These are phyloP conservation scores for Ormyrus labotus DNA, from an alignment of 2,888 invertebrate genomes.

Conservation along the genomic window DNA sequence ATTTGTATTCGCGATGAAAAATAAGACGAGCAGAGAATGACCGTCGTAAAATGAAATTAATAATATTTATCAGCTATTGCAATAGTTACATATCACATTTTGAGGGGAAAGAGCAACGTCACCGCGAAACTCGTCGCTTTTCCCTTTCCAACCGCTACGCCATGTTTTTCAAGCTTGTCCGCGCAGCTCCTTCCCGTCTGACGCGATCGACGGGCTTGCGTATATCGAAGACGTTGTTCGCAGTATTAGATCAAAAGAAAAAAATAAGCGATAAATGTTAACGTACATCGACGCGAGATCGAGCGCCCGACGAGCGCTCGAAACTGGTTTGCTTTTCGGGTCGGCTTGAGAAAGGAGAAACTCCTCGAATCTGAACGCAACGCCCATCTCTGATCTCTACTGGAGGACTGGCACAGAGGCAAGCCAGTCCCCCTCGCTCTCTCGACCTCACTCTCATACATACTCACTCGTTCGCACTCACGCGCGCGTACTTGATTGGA, in stretches of 20 bases:
- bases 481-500: constrained; percentile 28
- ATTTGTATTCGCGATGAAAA: too few species aligned
- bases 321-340: too few species aligned
- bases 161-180: constrained; percentile 12
- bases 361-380: too few species aligned
- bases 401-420: background rate
- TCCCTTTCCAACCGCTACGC: background rate
- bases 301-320: too few species aligned
- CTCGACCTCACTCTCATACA: too few species aligned
- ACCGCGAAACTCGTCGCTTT: constrained; percentile 6
- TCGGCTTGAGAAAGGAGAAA: too few species aligned
- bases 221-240: too few species aligned
- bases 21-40: too few species aligned
- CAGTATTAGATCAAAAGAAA: too few species aligned
- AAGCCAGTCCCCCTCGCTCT: background rate
- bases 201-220: background rate
- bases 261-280: too few species aligned
- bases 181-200: background rate
- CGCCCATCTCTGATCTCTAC: too few species aligned
- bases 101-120: constrained; percentile 54
- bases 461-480: background rate
- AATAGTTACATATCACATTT: constrained; percentile 73
- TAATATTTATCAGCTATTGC: constrained; percentile 67
- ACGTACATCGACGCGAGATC: too few species aligned
- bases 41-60: constrained; percentile 56